A percentile compares a stretch with the other conserved stretches of the same genome.
These are phyloP conservation scores for Syngnathoides biaculeatus DNA, from an alignment of 2,113 vertebrate genomes.

Conservation along the genomic window DNA sequence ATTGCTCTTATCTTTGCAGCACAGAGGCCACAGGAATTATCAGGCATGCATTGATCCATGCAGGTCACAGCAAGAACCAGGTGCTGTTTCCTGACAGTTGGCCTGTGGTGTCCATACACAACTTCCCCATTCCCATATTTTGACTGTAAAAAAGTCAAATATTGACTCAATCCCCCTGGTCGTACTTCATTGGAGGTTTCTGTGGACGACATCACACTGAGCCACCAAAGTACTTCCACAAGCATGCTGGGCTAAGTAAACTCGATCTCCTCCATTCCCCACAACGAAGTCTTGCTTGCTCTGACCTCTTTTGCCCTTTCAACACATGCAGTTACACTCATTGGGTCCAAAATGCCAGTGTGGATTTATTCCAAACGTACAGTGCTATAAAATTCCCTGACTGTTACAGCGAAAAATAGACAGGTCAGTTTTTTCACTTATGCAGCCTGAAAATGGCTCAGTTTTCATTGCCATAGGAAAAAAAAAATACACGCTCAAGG, in stretches of 20 bases:
- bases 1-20: conserved; percentile 51
- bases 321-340: conserved; percentile 21
- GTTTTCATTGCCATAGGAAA: neutral
- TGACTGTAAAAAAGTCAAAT: conserved; percentile 14
- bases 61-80: conserved; percentile 33
- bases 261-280: conserved; percentile 29
- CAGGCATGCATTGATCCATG: conserved; percentile 39
- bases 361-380: conserved; percentile 1
- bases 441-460: neutral
- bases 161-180: conserved; percentile 41
- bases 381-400: neutral
- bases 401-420: neutral
- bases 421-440: neutral
- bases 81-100: conserved; percentile 18
- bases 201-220: conserved; percentile 17
- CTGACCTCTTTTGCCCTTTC: conserved; percentile 19
- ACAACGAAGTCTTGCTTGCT: conserved; percentile 13
- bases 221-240: conserved; percentile 5
- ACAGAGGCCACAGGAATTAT: conserved; percentile 55
- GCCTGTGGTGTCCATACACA: conserved; percentile 19
- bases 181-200: conserved; percentile 40
- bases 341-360: neutral
- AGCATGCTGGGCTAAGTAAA: neutral
- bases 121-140: conserved; percentile 16
- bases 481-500: neutral